phyloP scores from a whole-genome alignment of 2,797 vertebrate genomes.

The Periophthalmus magnuspinnatus region DNA sequence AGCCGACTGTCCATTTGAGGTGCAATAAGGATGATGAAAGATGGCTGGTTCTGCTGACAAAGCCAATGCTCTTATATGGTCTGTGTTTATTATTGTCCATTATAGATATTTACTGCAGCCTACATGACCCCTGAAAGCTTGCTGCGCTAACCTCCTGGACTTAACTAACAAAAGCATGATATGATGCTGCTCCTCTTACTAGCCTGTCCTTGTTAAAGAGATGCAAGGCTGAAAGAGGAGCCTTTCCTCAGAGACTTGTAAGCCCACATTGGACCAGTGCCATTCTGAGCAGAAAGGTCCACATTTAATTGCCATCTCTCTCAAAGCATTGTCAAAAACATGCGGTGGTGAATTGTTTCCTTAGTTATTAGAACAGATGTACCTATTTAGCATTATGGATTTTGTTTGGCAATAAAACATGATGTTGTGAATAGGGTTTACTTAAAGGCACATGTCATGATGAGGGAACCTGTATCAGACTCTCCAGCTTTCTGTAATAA shows the following conservation, averaged over 20 bases:
- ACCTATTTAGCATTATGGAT: slow-evolving; percentile 19
- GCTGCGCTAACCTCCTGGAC: slow-evolving; percentile 47
- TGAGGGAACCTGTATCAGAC: too few relatives aligned
- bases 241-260: slow-evolving; percentile 18
- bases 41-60: slow-evolving; percentile 64
- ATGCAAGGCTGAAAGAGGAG: background rate
- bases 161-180: slow-evolving; percentile 37
- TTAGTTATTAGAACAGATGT: slow-evolving; percentile 20
- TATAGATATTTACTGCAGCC: slow-evolving; percentile 70
- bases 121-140: slow-evolving; percentile 60
- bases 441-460: too few relatives aligned
- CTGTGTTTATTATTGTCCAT: slow-evolving; percentile 68
- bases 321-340: slow-evolving; percentile 31
- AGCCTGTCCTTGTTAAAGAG: slow-evolving; percentile 24
- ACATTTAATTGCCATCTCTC: slow-evolving; percentile 40
- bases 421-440: background rate
- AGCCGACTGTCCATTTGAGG: slow-evolving; percentile 63
- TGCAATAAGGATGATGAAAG: slow-evolving; percentile 66
- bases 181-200: slow-evolving; percentile 35
- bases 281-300: slow-evolving; percentile 35
- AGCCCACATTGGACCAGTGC: slow-evolving; percentile 14
- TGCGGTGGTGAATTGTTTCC: slow-evolving; percentile 10
- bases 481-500: too few relatives aligned
- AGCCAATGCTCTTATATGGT: slow-evolving; percentile 58
- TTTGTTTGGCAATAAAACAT: slow-evolving; percentile 20